phyloP scores from a whole-genome alignment of 2,888 invertebrate genomes.

The Tillus elongatus region DNA sequence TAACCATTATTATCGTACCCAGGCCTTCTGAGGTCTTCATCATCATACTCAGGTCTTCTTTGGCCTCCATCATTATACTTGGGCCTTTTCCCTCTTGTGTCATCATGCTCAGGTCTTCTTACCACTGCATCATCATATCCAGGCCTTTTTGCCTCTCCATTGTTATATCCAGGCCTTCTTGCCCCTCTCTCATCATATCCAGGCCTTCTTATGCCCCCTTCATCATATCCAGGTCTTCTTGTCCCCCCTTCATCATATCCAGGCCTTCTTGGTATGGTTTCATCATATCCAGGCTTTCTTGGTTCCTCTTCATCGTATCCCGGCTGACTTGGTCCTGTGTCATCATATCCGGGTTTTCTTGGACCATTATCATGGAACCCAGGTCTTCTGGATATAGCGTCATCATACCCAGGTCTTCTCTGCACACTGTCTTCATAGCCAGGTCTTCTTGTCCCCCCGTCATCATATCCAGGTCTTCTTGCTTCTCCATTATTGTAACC shows the following conservation, averaged over 20 bases:
- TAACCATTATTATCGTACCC: too few species aligned
- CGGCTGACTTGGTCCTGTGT: too few species aligned
- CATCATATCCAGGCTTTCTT: background rate
- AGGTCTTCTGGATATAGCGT: too few species aligned
- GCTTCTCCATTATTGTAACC: conserved; percentile 9
- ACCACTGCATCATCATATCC: conserved; percentile 12
- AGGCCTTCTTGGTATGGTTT: conserved; percentile 11
- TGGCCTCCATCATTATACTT: conserved; percentile 15
- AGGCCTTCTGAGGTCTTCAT: too few species aligned
- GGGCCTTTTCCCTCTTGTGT: conserved; percentile 9
- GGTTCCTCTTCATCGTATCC: conserved; percentile 5
- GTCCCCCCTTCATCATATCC: conserved; percentile 13
- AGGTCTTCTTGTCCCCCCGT: conserved; percentile 13
- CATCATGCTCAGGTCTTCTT: conserved; percentile 11
- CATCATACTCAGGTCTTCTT: background rate
- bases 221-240: conserved; percentile 11
- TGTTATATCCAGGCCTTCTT: background rate
- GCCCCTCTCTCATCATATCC: background rate
- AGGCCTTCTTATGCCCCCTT: conserved; percentile 15
- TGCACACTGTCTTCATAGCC: conserved; percentile 2
- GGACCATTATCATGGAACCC: too few species aligned
- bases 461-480: conserved; percentile 11
- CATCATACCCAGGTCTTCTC: too few species aligned
- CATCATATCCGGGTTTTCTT: too few species aligned
- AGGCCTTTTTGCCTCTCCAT: conserved; percentile 1